Base-by-base conservation (phyloP, 2,113 vertebrate species). In the Sinocyclocheilus anshuiensis region DNA sequence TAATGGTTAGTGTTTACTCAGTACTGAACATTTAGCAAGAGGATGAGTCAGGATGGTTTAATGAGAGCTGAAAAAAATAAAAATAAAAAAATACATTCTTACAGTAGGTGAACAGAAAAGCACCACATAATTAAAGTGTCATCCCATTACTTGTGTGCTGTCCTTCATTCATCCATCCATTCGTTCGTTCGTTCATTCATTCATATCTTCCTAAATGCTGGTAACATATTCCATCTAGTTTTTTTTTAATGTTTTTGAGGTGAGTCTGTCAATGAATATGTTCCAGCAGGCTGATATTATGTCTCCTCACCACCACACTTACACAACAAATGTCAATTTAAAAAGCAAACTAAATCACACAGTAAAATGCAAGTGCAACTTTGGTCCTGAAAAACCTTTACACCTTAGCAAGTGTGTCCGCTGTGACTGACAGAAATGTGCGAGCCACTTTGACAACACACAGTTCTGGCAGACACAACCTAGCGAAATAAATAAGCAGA, bases 401-500 rank as follows among this genome's bases (percentile, higher is more conserved):
- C 39, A 75, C 39, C 48, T 33, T 55, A 55, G 48, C 48, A 77
- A 77, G 18, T 11, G 6, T 39, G 33, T 61, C 55, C 26, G 8
- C 22, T 79, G 26, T 80, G 55, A 82, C 42, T 69, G 80, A 82
- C 80, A 26, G 39, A 29, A 45, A 65, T 69, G 22, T 36, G 36
- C 10, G 24, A 69, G 36, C 42, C 13, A 67, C 8, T 6, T 29
- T 50, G 63, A 50, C 80, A 82, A 48, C 26, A 48, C 48, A 59
- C 59, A 16, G 26, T 12, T 78, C 50, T 29, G 11, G 55, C 26
- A 69, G n/a, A 81, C 12, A 42, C 22, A 48, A n/a, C 36, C 79
- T 26, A 81, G 79, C n/a, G 50, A 69, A 69, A 81, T 69, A 81
- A 81, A 50, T 12, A 81, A 67, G 77, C 77, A 36, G 57, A 80